Conservation (phyloP, 2,797 vertebrate species). For the Protonibea diacanthus region DNA sequence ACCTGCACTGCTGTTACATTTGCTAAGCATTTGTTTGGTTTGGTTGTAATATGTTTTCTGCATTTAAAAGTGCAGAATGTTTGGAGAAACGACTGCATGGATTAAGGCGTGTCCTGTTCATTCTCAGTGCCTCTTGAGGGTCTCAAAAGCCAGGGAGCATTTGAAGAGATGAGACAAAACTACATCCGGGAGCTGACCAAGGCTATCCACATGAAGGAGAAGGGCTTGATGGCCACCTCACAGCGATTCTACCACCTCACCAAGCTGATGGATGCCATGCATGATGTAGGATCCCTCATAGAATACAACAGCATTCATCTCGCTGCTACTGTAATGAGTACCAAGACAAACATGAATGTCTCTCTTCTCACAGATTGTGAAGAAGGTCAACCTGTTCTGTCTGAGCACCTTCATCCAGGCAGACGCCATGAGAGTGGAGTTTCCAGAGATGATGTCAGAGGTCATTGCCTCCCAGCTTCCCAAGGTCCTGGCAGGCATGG, state of each 20-base stretch:
- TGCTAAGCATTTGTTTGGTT: not conserved
- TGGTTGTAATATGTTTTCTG: not conserved
- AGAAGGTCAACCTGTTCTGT: conserved; percentile 97
- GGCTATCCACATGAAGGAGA: conserved; percentile 92
- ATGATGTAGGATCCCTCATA: conserved; percentile 83
- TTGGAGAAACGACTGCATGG: not conserved
- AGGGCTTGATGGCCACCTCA: conserved; percentile 90
- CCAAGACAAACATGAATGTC: conserved; percentile 19
- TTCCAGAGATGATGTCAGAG: conserved; percentile 99
- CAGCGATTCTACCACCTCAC: conserved; percentile 98
- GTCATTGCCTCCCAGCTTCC: conserved; percentile 97
- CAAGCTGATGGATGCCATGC: conserved; percentile 96
- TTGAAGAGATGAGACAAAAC: conserved; percentile 97
- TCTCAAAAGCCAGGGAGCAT: conserved; percentile 93
- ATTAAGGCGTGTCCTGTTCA: not conserved
- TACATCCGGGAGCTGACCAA: conserved; percentile 96
- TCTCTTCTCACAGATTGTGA: conserved; percentile 90
- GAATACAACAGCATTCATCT: not conserved
- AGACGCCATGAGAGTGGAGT: conserved; percentile 94
- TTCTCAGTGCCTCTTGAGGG: conserved; percentile 95
- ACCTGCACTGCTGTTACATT: not conserved
- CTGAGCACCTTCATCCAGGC: conserved; percentile 98
- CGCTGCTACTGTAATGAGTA: not conserved
- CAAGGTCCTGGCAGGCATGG: conserved; percentile 98
- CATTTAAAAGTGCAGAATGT: not conserved